These are phyloP conservation scores for Apodemus sylvaticus DNA, from an alignment of 2,113 vertebrate species.

Conservation along the genomic window DNA sequence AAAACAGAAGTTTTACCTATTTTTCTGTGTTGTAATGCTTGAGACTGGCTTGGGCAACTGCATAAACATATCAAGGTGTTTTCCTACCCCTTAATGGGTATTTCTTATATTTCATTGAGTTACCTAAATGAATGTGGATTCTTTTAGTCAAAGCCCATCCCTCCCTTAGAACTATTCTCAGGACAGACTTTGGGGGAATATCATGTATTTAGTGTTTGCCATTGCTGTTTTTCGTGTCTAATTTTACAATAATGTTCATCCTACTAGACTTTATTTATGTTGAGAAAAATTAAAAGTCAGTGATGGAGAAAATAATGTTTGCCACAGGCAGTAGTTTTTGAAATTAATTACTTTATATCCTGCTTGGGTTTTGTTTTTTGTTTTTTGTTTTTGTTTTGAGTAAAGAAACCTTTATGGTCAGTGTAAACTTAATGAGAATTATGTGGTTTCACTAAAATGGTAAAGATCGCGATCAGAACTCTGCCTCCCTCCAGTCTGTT, in stretches of 20 bases:
- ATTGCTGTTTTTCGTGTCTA: neutral
- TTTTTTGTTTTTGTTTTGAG: neutral
- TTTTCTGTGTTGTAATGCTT: neutral
- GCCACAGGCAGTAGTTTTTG: neutral
- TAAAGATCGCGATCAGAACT: neutral
- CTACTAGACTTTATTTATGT: neutral
- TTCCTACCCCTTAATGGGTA: neutral
- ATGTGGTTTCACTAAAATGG: neutral
- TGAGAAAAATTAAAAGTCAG: neutral
- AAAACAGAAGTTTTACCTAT: neutral
- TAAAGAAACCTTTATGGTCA: neutral
- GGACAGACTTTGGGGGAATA: neutral
- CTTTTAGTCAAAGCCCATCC: neutral
- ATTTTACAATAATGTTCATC: neutral
- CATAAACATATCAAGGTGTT: neutral
- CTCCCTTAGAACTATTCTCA: neutral
- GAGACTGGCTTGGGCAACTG: neutral
- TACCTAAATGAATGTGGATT: neutral
- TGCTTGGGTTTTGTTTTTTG: too few species aligned
- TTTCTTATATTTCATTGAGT: neutral
- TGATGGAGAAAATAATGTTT: neutral
- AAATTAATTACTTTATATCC: neutral
- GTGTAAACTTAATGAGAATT: neutral
- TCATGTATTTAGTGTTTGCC: neutral
- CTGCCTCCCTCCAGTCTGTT: too few species aligned